Percentiles rank a stretch among this genome's conserved stretches.
Evolutionary conservation across 2,113 vertebrate species (phyloP).

Genomic region (Tympanuchus pallidicinctus): DNA sequence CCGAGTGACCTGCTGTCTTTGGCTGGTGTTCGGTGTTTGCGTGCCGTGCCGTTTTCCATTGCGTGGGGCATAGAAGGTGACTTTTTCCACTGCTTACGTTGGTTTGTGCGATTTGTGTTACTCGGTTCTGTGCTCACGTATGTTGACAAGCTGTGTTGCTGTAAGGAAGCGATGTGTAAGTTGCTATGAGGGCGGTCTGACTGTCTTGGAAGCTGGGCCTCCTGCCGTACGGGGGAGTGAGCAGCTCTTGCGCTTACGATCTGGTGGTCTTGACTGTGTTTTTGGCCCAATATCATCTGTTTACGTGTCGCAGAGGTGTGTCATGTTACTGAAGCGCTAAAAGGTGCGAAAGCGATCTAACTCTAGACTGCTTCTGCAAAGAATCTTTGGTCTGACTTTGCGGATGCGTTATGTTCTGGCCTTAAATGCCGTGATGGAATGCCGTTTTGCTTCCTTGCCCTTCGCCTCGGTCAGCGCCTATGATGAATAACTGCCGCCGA

Average conservation of each 20-base stretch:
- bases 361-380: not conserved
- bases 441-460: not conserved
- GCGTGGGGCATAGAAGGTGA: not conserved
- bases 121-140: not conserved
- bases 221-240: not conserved
- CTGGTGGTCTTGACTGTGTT: not conserved
- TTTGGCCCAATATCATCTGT: rapidly evolving
- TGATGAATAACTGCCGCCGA: not conserved
- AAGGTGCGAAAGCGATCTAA: not conserved
- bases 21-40: not conserved
- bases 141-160: not conserved
- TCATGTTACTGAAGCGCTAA: not conserved
- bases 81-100: not conserved
- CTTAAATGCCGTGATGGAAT: not conserved
- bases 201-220: not conserved
- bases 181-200: not conserved
- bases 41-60: not conserved
- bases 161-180: no score
- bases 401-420: not conserved
- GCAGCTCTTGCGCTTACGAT: not conserved
- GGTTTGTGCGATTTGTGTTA: not conserved
- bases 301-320: not conserved
- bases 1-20: not conserved
- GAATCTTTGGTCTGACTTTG: not conserved
- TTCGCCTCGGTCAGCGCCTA: not conserved